A percentile compares a stretch with the other conserved stretches of the same genome.
Evolutionary conservation across 2,888 invertebrate genomes (phyloP).

Genomic region (Odontothrips loti): DNA sequence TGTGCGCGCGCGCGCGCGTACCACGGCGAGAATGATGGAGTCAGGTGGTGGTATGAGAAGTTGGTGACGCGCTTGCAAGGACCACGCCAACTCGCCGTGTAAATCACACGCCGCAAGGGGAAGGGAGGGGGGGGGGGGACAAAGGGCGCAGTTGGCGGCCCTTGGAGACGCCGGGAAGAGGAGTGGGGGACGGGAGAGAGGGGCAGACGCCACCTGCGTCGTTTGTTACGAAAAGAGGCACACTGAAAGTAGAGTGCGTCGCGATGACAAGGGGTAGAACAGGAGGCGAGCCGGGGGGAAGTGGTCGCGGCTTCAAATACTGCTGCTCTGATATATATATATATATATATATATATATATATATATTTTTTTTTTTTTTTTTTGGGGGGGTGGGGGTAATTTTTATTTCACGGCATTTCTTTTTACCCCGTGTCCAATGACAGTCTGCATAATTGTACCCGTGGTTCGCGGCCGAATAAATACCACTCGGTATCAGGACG

Average conservation of each 20-base stretch:
- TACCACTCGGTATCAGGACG: no score
- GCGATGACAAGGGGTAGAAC: not conserved
- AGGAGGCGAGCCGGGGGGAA: no score
- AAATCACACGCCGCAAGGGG: not conserved
- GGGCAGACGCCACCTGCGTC: not conserved
- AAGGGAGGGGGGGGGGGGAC: not conserved
- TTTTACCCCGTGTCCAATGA: no score
- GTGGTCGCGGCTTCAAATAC: no score
- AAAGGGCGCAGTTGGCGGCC: not conserved
- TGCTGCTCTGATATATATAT: no score
- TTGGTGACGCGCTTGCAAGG: not conserved
- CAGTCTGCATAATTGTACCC: no score
- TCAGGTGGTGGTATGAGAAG: constrained; percentile 2
- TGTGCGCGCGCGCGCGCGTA: no score
- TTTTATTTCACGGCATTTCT: no score
- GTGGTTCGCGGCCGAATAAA: no score
- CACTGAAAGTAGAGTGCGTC: not conserved
- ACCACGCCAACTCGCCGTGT: not conserved
- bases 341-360: no score
- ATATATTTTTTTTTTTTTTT: no score
- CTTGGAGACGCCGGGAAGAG: not conserved
- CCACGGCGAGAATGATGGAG: not conserved
- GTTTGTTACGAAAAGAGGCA: not conserved
- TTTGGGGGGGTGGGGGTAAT: no score
- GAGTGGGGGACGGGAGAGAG: not conserved